Evolutionary conservation across 2,797 vertebrate species (phyloP).

Genomic region (Pristis pectinata): DNA sequence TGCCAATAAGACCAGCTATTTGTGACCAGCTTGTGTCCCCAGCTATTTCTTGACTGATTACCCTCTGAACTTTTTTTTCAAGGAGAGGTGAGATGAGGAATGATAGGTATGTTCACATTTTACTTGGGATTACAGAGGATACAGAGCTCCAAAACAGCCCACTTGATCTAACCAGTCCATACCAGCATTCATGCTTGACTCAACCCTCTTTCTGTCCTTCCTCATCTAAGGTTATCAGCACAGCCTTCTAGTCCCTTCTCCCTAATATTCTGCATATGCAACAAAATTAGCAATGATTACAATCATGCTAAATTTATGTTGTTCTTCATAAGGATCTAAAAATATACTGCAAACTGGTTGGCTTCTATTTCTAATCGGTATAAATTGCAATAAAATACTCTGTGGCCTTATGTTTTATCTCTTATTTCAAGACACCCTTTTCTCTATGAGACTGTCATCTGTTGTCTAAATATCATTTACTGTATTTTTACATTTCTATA

Average conservation of each 20-base stretch:
- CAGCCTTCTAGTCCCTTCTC: too few relatives aligned
- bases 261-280: neutral
- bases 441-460: neutral
- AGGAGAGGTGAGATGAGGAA: neutral
- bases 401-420: neutral
- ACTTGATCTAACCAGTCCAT: too few relatives aligned
- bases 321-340: neutral
- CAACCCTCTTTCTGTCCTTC: too few relatives aligned
- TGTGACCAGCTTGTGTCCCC: too few relatives aligned
- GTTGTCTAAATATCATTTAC: neutral
- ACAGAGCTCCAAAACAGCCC: too few relatives aligned
- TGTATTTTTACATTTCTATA: conserved; percentile 5
- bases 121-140: too few relatives aligned
- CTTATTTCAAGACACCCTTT: neutral
- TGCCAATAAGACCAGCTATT: neutral
- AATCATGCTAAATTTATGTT: conserved; percentile 3
- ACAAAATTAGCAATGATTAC: neutral
- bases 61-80: neutral
- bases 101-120: neutral
- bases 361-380: neutral
- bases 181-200: too few relatives aligned
- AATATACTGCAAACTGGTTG: neutral
- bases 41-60: neutral
- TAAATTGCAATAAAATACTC: neutral
- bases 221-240: too few relatives aligned